Evolutionary conservation across 92 coral and sea anemone species (phyloP).

Genomic region (Umimayanthus kanabou): DNA sequence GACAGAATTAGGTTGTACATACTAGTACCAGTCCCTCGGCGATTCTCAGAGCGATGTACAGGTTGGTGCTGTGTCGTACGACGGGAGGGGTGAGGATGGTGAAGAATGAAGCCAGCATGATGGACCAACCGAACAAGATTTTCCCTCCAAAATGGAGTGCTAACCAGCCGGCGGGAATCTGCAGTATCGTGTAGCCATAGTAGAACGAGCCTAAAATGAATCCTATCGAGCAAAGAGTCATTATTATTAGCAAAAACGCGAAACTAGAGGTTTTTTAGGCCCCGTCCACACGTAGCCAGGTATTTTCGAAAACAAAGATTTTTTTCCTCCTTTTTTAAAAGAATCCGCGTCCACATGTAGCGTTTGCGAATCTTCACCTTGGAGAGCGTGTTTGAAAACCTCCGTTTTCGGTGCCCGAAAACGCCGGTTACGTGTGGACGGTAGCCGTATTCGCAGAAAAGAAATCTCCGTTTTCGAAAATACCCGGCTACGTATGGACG

Average conservation of each 20-base stretch:
- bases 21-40: slow-evolving; percentile 57
- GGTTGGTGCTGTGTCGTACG: slow-evolving; percentile 46
- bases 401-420: too few species aligned
- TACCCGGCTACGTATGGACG: too few species aligned
- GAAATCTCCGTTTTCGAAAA: too few species aligned
- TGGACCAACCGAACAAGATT: slow-evolving; percentile 56
- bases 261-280: neutral
- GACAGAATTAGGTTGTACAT: slow-evolving; percentile 9
- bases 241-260: neutral
- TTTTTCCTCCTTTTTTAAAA: too few species aligned
- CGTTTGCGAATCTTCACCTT: too few species aligned
- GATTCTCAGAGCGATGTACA: slow-evolving; percentile 54
- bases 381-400: too few species aligned
- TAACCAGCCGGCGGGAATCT: slow-evolving; percentile 68
- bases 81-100: slow-evolving; percentile 58
- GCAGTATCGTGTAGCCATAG: slow-evolving; percentile 58
- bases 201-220: slow-evolving; percentile 64
- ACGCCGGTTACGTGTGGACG: too few species aligned
- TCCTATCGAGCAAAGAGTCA: slow-evolving; percentile 22
- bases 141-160: slow-evolving; percentile 57
- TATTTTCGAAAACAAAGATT: too few species aligned
- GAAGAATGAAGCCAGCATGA: slow-evolving; percentile 53
- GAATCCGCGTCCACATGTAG: too few species aligned
- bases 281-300: too few species aligned
- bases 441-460: too few species aligned